Evolutionary conservation across 2,888 invertebrate genomes (phyloP), one percentile per base, ranked within the genome.

Genomic region (Tiliacea aurago): DNA sequence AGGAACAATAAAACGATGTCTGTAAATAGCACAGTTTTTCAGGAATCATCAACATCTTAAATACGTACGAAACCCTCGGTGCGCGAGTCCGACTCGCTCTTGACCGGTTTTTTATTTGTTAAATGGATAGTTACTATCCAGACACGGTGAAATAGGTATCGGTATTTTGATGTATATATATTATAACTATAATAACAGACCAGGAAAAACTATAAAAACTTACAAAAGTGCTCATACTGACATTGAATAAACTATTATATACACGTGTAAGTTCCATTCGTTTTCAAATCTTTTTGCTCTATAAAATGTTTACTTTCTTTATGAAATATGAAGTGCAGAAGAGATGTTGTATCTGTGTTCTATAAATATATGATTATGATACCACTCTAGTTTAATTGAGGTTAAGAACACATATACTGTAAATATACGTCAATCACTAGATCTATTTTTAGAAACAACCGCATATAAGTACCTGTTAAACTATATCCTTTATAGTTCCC

Each of bases 401-500:
- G 70, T 72, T 71, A 84, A 65, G 18, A 66, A 64, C 47, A 61
- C 23, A 47, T 61, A 33, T 11, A 18, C 37, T 58, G 23, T 68
- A 70, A 63, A 70, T 65, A 47, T 37, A 75, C 43, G 53, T 73
- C 66, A 66, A 66, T 68, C 64, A 71, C 41, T n/a, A 10, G 20
- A 56, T 73, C 64, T 78, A 83, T 66, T 80, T n/a, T 78, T 49
- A 70, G 68, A 37, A 37, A 68, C 49, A 51, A 69, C 20, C 11
- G 15, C 18, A 23, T 65, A 81, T 41, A 51, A 85, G 86, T 91
- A 97, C 97, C 97, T 88, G 95, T 87, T 84, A 97, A 92, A 49
- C 89, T 88, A 86, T 96, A 97, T 84, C 97, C 97, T 73, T 96
- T 94, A 10, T 94, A 92, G 90, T 97, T 97, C 76, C 97, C 97